Conservation (phyloP, 1,140 invertebrate species). For the Arctopsyche grandis region DNA sequence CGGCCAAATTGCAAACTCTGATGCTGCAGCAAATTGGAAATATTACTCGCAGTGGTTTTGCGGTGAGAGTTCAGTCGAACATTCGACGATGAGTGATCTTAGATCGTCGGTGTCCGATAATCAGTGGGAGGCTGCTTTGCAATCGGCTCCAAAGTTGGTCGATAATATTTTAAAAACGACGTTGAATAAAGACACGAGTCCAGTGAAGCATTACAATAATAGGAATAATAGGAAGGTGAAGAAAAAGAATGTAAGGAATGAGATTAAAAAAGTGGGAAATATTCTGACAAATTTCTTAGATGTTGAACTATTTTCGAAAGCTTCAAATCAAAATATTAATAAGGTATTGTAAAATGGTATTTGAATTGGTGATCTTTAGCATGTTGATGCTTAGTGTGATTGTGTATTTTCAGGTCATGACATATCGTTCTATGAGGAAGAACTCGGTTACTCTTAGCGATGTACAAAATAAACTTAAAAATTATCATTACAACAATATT, state of each 20-base stretch:
- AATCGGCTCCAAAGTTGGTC: not conserved
- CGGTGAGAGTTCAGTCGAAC: no score
- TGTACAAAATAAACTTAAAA: not conserved
- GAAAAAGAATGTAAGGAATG: not conserved
- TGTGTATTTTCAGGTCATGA: not conserved
- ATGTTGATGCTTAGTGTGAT: no score
- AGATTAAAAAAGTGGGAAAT: constrained; percentile 12
- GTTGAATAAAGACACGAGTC: not conserved
- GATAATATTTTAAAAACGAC: not conserved
- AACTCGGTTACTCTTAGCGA: not conserved
- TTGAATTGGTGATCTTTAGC: no score
- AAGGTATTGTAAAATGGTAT: not conserved
- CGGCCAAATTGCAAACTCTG: no score
- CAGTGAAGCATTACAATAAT: not conserved
- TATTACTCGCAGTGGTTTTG: no score
- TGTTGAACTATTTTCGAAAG: not conserved
- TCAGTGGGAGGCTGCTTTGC: constrained; percentile 9
- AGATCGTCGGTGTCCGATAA: not conserved
- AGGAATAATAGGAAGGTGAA: not conserved
- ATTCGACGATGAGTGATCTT: no score
- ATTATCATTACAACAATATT: not conserved
- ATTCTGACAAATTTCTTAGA: not conserved
- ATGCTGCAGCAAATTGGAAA: no score
- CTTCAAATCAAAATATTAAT: not conserved
- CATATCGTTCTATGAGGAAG: not conserved